Conservation (phyloP, 2,888 invertebrate genomes). For the Drosophila bunnanda region DNA sequence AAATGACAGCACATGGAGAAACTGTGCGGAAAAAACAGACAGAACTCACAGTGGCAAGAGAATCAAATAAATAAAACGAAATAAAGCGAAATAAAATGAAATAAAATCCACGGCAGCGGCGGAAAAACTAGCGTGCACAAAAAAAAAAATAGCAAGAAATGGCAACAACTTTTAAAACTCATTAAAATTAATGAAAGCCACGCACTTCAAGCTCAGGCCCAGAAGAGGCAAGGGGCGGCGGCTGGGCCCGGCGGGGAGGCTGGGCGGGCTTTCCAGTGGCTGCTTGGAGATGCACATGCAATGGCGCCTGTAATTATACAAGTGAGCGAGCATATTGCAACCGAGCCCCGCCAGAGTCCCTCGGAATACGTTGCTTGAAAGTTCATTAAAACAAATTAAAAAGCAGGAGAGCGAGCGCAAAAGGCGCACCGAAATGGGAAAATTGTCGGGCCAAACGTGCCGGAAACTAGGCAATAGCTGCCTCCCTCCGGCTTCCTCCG, state of each 20-base stretch:
- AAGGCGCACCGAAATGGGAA: slow-evolving; percentile 53
- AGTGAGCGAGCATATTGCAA: slow-evolving; percentile 79
- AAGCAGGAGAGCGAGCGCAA: slow-evolving; percentile 55
- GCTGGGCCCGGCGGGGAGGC: not conserved
- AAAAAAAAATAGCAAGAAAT: slow-evolving; percentile 52
- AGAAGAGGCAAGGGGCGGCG: slow-evolving; percentile 22
- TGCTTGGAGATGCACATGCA: slow-evolving; percentile 50
- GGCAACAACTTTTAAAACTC: slow-evolving; percentile 78
- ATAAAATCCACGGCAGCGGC: not conserved
- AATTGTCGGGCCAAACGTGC: slow-evolving; percentile 63
- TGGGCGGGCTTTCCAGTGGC: not conserved
- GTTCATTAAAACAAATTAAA: slow-evolving; percentile 79
- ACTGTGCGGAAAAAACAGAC: slow-evolving; percentile 3
- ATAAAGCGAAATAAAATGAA: slow-evolving; percentile 20
- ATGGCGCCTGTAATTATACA: slow-evolving; percentile 78
- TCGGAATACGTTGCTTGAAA: slow-evolving; percentile 66
- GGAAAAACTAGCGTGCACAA: no score
- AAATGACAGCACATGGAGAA: not conserved
- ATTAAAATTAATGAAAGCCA: slow-evolving; percentile 80
- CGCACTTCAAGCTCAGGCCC: slow-evolving; percentile 67
- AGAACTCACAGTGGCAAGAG: slow-evolving; percentile 18
- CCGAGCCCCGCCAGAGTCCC: slow-evolving; percentile 11
- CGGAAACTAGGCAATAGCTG: slow-evolving; percentile 58
- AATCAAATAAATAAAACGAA: slow-evolving; percentile 65
- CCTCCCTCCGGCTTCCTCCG: not conserved